Conservation (phyloP, 1,140 invertebrate species). For the Heliconius eleuchia region DNA sequence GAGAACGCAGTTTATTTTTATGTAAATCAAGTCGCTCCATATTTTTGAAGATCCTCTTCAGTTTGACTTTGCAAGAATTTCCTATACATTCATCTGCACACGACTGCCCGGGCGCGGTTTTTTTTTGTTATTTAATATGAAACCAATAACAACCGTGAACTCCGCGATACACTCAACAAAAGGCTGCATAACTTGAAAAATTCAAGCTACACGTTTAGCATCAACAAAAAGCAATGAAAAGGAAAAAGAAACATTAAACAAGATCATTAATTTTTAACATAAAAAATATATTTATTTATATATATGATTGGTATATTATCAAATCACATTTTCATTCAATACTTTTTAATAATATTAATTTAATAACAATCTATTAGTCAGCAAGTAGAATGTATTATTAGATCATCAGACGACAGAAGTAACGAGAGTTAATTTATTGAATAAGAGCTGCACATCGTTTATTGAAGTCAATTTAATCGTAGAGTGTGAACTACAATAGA, state of each 20-base stretch:
- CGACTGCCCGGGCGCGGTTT: not conserved
- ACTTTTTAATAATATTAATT: not conserved
- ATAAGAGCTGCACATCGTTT: conserved; percentile 26
- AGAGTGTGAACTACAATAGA: conserved; percentile 15
- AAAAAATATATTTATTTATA: too few relatives aligned
- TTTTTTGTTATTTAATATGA: not conserved
- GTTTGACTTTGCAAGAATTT: not conserved
- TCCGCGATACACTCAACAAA: not conserved
- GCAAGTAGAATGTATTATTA: not conserved
- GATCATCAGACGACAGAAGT: conserved; percentile 20
- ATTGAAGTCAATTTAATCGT: conserved; percentile 23
- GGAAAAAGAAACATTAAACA: too few relatives aligned
- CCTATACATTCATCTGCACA: not conserved
- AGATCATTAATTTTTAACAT: too few relatives aligned
- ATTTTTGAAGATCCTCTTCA: not conserved
- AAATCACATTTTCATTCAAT: too few relatives aligned
- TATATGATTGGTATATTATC: too few relatives aligned
- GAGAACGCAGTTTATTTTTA: conserved; percentile 9
- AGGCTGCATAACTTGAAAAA: conserved; percentile 1
- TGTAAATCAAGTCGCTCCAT: conserved; percentile 1
- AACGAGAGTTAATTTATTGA: conserved; percentile 16
- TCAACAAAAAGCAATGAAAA: not conserved
- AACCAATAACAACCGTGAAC: conserved; percentile 8
- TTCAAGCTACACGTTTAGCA: not conserved
- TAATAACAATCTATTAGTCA: not conserved